These are phyloP conservation scores for Exephanes ischioxanthus DNA, from an alignment of 2,888 invertebrate genomes.

Conservation along the genomic window DNA sequence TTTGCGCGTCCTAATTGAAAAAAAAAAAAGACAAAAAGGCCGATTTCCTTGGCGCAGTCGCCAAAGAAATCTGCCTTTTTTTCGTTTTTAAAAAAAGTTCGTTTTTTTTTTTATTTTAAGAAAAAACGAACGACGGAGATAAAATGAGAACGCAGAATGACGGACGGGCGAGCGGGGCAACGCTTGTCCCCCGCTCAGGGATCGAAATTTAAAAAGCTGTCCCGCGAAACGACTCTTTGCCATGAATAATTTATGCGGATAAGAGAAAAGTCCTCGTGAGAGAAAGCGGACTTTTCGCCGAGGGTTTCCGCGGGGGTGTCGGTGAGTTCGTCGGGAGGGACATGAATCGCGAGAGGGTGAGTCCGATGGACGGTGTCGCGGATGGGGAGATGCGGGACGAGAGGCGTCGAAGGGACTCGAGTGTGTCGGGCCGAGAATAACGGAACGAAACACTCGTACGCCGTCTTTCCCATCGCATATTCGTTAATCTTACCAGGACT, in stretches of 20 bases:
- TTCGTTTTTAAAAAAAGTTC: too few relatives aligned
- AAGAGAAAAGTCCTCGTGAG: conserved; percentile 60
- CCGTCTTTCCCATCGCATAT: background rate
- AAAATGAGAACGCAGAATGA: background rate
- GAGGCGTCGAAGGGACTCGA: background rate
- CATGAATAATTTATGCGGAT: conserved; percentile 70
- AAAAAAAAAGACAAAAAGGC: conserved; percentile 21
- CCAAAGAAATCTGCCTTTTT: too few relatives aligned
- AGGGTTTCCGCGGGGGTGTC: background rate
- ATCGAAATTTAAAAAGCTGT: conserved; percentile 63
- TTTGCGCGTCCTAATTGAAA: background rate
- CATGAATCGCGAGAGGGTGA: conserved; percentile 23
- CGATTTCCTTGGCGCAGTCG: background rate
- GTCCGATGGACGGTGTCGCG: background rate
- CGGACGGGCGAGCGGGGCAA: background rate
- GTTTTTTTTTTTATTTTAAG: too few relatives aligned
- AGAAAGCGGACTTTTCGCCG: conserved; percentile 44
- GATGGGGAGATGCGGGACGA: background rate
- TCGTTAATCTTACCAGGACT: conserved; percentile 31
- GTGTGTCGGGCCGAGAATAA: too few relatives aligned
- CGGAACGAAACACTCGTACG: background rate
- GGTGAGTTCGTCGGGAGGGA: conserved; percentile 3
- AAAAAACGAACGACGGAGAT: background rate
- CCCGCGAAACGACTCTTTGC: conserved; percentile 54
- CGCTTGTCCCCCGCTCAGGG: background rate